A percentile compares a stretch with the other conserved stretches of the same genome.
phyloP scores from a whole-genome alignment of 2,888 invertebrate genomes.

The Eupithecia insigniata region DNA sequence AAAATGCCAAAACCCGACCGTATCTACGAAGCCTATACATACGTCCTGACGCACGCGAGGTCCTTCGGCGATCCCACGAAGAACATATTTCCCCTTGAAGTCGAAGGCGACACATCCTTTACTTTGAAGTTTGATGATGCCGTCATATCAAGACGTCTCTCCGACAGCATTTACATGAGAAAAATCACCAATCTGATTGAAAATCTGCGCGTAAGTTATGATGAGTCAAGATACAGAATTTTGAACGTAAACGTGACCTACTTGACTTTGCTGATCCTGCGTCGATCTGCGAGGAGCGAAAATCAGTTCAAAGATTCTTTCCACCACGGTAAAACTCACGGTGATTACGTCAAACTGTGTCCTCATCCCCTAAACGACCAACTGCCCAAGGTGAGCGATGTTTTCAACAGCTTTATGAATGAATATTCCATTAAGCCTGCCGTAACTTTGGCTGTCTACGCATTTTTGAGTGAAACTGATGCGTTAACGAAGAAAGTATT shows the following conservation, averaged over 20 bases:
- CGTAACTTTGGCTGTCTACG: conserved; percentile 25
- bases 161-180: conserved; percentile 32
- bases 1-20: not conserved
- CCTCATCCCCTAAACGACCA: conserved; percentile 28
- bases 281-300: conserved; percentile 30
- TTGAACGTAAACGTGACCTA: conserved; percentile 36
- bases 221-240: conserved; percentile 28
- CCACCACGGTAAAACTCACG: conserved; percentile 26
- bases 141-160: conserved; percentile 11
- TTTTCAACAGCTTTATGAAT: not conserved
- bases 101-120: not conserved
- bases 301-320: conserved; percentile 22
- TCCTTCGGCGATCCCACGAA: conserved; percentile 29
- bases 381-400: conserved; percentile 16
- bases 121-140: not conserved
- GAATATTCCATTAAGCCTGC: not conserved
- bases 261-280: conserved; percentile 30
- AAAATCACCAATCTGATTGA: conserved; percentile 26
- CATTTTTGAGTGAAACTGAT: conserved; percentile 30
- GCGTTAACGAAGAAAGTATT: conserved; percentile 31
- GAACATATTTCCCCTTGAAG: conserved; percentile 24
- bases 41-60: conserved; percentile 39
- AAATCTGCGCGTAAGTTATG: conserved; percentile 19
- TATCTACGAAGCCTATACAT: conserved; percentile 15
- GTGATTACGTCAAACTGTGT: conserved; percentile 35